phyloP scores from a whole-genome alignment of 2,113 vertebrate species.

The Procavia capensis region DNA sequence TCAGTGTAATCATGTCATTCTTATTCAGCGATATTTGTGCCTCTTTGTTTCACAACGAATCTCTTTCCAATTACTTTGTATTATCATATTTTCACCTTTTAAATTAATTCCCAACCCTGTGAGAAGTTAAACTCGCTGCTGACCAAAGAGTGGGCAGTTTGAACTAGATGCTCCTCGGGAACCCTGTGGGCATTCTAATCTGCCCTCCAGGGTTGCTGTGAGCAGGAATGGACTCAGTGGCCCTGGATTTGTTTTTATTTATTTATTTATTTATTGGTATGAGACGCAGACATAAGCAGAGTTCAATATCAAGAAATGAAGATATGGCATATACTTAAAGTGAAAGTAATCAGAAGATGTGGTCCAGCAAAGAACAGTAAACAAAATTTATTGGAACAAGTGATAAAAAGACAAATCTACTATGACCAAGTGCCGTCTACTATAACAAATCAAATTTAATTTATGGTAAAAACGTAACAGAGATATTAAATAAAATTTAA shows the following conservation, averaged over 20 bases:
- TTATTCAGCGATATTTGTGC: not conserved
- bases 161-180: no score
- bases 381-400: constrained; percentile 66
- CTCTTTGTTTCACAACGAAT: not conserved
- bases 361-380: constrained; percentile 65
- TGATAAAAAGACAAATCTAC: constrained; percentile 64
- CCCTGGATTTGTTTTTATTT: no score
- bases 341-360: constrained; percentile 60
- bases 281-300: not conserved
- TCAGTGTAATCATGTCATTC: constrained; percentile 16
- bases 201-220: no score
- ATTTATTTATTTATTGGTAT: not conserved
- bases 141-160: no score
- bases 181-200: no score
- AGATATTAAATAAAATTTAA: no score
- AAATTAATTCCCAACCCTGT: constrained; percentile 44
- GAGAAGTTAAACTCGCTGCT: constrained; percentile 35
- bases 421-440: constrained; percentile 72
- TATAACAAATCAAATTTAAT: constrained; percentile 68
- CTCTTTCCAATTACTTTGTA: not conserved
- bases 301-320: constrained; percentile 47
- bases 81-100: not conserved
- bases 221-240: no score
- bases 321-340: constrained; percentile 41
- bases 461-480: constrained; percentile 32